These are phyloP conservation scores for Chymomyza fuscimana DNA, from an alignment of 2,888 invertebrate species.

Conservation along the genomic window DNA sequence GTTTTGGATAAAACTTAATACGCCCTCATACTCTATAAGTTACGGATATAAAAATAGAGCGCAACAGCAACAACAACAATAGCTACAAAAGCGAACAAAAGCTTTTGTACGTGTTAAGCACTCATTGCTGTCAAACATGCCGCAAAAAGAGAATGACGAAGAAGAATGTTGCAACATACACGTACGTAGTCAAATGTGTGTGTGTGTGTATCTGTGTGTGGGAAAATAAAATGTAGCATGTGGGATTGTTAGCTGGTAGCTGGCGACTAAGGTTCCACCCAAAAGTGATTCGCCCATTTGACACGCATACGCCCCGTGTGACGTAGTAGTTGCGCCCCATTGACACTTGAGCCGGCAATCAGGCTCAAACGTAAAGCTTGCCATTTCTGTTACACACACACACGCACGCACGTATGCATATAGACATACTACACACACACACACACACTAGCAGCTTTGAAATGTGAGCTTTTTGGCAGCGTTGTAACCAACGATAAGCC, in stretches of 20 bases:
- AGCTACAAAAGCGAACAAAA: conserved; percentile 58
- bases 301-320: conserved; percentile 27
- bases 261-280: conserved; percentile 11
- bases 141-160: conserved; percentile 44
- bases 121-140: conserved; percentile 71
- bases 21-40: too few relatives aligned
- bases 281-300: not conserved
- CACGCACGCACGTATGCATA: conserved; percentile 14
- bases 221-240: conserved; percentile 64
- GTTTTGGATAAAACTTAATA: too few relatives aligned
- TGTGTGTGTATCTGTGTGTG: conserved; percentile 40
- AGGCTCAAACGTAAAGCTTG: conserved; percentile 65
- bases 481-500: conserved; percentile 5
- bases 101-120: conserved; percentile 71
- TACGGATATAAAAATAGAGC: not conserved
- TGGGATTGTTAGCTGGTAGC: conserved; percentile 53
- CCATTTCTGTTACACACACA: conserved; percentile 57
- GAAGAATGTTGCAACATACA: conserved; percentile 31
- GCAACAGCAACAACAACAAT: conserved; percentile 28
- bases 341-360: conserved; percentile 71
- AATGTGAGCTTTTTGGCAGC: conserved; percentile 54
- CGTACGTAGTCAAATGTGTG: not conserved
- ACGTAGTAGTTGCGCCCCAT: conserved; percentile 41
- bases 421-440: conserved; percentile 17
- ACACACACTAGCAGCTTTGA: conserved; percentile 43